Percentiles rank a stretch among this genome's conserved stretches.
phyloP scores from a whole-genome alignment of 2,113 vertebrate genomes.

The Phalacrocorax carbo region DNA sequence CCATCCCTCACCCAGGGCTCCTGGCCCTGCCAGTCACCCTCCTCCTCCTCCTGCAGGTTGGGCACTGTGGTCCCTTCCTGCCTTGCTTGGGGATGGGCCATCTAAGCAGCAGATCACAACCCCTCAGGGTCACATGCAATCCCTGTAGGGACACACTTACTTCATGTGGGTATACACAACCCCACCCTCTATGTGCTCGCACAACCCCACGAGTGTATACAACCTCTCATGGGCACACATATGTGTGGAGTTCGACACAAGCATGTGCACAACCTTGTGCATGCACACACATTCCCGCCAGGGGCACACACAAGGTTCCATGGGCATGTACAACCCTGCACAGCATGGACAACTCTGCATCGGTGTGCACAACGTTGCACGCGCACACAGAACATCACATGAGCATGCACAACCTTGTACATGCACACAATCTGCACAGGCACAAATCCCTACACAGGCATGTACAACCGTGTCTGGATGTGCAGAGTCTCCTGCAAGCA shows the following conservation, averaged over 20 bases:
- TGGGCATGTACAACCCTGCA: too few relatives aligned
- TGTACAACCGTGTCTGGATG: accelerated
- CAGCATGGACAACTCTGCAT: not conserved
- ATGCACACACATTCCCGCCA: too few relatives aligned
- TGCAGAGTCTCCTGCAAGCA: accelerated
- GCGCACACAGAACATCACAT: accelerated
- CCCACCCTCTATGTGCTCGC: not conserved
- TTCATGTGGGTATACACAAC: too few relatives aligned
- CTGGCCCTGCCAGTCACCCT: too few relatives aligned
- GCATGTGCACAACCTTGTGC: too few relatives aligned
- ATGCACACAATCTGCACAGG: accelerated
- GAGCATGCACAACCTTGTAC: not conserved
- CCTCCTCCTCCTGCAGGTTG: not conserved
- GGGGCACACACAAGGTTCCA: not conserved
- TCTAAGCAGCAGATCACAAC: not conserved
- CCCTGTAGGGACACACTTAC: accelerated
- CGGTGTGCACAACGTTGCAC: accelerated
- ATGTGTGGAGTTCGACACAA: too few relatives aligned
- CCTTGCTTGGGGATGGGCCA: not conserved
- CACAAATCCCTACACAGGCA: not conserved
- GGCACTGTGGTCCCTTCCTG: accelerated
- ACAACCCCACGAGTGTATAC: not conserved
- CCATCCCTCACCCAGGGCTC: not conserved
- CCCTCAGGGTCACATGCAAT: accelerated
- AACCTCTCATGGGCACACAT: not conserved